Evolutionary conservation across 2,797 vertebrate species (phyloP).

Genomic region (Megaceryle alcyon): DNA sequence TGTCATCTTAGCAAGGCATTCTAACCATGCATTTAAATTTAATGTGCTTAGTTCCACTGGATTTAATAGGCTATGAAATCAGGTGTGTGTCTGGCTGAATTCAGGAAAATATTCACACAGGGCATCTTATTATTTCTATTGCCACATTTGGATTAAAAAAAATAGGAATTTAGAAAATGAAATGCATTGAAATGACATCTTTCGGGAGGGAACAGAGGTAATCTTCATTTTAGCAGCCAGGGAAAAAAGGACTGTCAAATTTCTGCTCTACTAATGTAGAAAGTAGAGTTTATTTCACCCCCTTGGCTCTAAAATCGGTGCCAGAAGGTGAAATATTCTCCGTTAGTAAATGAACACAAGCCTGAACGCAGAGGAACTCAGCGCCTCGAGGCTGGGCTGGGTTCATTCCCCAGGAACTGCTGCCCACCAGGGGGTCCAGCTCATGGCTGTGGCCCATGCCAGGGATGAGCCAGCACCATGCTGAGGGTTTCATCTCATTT

Average conservation of each 20-base stretch:
- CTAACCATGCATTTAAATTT: not conserved
- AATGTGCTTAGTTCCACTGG: not conserved
- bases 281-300: not conserved
- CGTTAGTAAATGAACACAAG: not conserved
- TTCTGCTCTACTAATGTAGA: not conserved
- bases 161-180: not conserved
- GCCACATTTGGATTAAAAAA: not conserved
- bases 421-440: fast-evolving
- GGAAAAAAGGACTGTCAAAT: not conserved
- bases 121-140: not conserved
- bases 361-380: not conserved
- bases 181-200: not conserved
- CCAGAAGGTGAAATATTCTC: not conserved
- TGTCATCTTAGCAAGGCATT: not conserved
- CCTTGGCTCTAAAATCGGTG: not conserved
- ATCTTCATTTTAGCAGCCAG: not conserved
- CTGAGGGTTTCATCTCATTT: not conserved
- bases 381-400: not conserved
- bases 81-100: not conserved
- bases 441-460: fast-evolving
- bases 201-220: not conserved
- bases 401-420: not conserved
- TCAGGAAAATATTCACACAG: not conserved
- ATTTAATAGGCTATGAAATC: not conserved
- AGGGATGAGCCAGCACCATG: not conserved